Evolutionary conservation across 2,888 invertebrate species (phyloP).

Genomic region (Leptinotarsa tumamoca): DNA sequence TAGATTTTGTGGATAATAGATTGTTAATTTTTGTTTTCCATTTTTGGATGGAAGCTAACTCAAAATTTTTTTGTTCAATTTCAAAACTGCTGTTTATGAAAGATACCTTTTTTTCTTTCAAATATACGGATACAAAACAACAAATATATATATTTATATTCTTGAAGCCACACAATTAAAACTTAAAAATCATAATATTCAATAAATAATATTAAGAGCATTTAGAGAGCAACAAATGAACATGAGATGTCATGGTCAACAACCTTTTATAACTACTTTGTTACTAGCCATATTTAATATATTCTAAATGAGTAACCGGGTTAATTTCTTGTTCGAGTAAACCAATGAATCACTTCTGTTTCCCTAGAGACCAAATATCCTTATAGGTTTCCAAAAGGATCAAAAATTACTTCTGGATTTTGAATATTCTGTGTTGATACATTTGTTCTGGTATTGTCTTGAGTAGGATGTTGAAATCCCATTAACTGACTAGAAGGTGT

Average conservation of each 20-base stretch:
- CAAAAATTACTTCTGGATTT: constrained; percentile 17
- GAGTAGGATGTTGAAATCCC: not conserved
- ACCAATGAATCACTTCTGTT: not conserved
- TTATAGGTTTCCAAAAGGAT: constrained; percentile 11
- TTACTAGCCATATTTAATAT: constrained; percentile 2
- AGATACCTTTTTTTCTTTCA: not conserved
- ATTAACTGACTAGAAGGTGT: not conserved
- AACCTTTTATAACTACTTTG: constrained; percentile 19
- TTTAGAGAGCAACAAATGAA: constrained; percentile 16
- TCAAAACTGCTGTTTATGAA: too few relatives aligned
- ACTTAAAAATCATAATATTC: not conserved
- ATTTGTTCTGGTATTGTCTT: not conserved
- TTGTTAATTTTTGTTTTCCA: too few relatives aligned
- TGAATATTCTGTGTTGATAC: constrained; percentile 9
- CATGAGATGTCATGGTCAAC: constrained; percentile 10
- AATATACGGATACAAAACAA: not conserved
- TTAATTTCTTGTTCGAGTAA: not conserved
- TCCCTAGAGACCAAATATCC: not conserved
- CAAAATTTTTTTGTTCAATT: too few relatives aligned
- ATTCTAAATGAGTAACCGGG: not conserved
- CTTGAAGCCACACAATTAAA: not conserved
- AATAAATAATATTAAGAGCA: not conserved
- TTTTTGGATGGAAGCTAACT: too few relatives aligned
- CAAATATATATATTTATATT: not conserved
- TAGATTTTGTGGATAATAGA: too few relatives aligned